Evolutionary conservation across 2,888 invertebrate species (phyloP).

Genomic region (Pocota personata): DNA sequence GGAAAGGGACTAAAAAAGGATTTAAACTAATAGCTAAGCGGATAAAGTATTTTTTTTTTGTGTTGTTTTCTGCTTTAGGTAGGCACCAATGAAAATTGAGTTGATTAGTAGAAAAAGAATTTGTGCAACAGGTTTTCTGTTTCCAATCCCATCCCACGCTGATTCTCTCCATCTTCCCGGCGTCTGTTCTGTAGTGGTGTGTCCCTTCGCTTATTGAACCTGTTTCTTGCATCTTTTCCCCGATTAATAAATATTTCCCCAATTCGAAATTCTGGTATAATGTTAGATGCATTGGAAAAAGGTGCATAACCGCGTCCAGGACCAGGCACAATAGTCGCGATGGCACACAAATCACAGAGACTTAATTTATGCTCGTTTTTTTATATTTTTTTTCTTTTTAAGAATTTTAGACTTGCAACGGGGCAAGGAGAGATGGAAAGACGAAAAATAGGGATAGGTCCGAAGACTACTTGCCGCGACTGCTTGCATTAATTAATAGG

Average conservation of each 20-base stretch:
- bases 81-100: no score
- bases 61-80: neutral
- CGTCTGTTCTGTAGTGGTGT: neutral
- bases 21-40: slow-evolving; percentile 33
- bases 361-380: slow-evolving; percentile 35
- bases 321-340: slow-evolving; percentile 39
- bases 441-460: slow-evolving; percentile 35
- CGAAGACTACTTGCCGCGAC: slow-evolving; percentile 2
- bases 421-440: neutral
- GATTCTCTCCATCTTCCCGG: neutral
- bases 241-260: slow-evolving; percentile 57
- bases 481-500: slow-evolving; percentile 50
- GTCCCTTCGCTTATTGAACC: slow-evolving; percentile 20
- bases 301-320: slow-evolving; percentile 36
- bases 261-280: slow-evolving; percentile 30
- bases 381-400: neutral
- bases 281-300: neutral
- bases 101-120: neutral
- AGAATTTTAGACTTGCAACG: neutral
- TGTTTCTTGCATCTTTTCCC: slow-evolving; percentile 36
- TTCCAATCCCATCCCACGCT: slow-evolving; percentile 5
- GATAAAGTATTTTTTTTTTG: slow-evolving; percentile 20
- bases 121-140: slow-evolving; percentile 50
- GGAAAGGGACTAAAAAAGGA: slow-evolving; percentile 31
- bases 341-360: slow-evolving; percentile 49